phyloP scores from a whole-genome alignment of 2,113 vertebrate genomes.

The Pimephales promelas region DNA sequence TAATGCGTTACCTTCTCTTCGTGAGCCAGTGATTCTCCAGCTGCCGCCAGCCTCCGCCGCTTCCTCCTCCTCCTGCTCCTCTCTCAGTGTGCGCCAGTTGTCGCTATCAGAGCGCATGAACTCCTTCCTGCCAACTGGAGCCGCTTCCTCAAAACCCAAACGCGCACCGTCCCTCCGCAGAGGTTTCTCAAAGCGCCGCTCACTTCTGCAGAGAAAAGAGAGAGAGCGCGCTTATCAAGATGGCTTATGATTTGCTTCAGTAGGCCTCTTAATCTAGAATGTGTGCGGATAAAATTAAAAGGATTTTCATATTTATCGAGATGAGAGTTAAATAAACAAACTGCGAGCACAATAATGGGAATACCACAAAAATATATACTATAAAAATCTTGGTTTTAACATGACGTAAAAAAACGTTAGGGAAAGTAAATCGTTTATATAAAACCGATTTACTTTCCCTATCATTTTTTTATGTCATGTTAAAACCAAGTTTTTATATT shows the following conservation, averaged over 20 bases:
- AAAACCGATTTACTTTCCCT: no score
- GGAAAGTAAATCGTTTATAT: no score
- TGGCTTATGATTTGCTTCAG: neutral
- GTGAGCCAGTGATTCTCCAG: conserved; percentile 78
- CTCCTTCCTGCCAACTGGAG: conserved; percentile 79
- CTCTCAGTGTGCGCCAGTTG: conserved; percentile 90
- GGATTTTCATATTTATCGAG: neutral
- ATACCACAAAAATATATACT: neutral
- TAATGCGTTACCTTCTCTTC: conserved; percentile 76
- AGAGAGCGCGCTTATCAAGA: conserved; percentile 2
- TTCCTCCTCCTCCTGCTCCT: conserved; percentile 86
- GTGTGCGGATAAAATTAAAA: neutral
- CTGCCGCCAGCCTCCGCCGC: conserved; percentile 72
- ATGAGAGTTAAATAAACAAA: neutral
- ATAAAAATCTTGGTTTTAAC: neutral
- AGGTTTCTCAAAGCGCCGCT: conserved; percentile 88
- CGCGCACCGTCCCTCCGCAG: conserved; percentile 83
- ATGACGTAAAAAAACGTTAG: neutral
- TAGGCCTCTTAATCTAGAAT: neutral
- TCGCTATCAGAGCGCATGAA: conserved; percentile 89
- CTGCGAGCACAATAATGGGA: neutral
- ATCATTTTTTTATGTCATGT: no score
- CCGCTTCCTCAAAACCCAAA: conserved; percentile 84
- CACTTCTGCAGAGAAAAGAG: conserved; percentile 73
- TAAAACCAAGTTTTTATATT: no score